phyloP scores from a whole-genome alignment of 2,797 vertebrate genomes.

The Pseudomugil tenellus region DNA sequence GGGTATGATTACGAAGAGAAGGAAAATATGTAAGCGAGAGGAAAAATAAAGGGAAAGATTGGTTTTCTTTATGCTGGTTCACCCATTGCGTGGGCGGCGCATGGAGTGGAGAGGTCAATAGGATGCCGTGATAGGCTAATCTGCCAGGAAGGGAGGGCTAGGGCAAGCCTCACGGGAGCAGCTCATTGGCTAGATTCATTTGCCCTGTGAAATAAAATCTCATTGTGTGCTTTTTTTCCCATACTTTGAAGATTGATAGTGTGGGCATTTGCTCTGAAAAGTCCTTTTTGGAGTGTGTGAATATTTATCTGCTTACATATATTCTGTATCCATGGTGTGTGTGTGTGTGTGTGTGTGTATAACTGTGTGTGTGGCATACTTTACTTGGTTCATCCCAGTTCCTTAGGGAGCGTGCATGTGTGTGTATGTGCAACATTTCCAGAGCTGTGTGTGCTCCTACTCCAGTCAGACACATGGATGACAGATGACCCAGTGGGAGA shows the following conservation, averaged over 20 bases:
- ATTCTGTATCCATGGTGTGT: conserved; percentile 25
- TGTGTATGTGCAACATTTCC: conserved; percentile 51
- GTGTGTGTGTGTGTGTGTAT: background rate
- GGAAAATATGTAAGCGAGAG: conserved; percentile 58
- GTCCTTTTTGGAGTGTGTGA: conserved; percentile 53
- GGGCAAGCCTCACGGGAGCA: conserved; percentile 69
- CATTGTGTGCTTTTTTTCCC: conserved; percentile 50
- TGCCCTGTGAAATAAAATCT: conserved; percentile 74
- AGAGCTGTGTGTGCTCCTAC: conserved; percentile 66
- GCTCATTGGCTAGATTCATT: conserved; percentile 74
- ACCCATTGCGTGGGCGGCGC: conserved; percentile 74
- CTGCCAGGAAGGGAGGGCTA: conserved; percentile 75
- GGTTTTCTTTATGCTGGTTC: conserved; percentile 69
- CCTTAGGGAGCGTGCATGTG: conserved; percentile 58
- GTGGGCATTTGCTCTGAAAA: conserved; percentile 60
- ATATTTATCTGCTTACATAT: conserved; percentile 67
- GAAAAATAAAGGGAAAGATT: conserved; percentile 51
- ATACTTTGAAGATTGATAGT: conserved; percentile 69
- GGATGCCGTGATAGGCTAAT: conserved; percentile 79
- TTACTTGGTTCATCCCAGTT: conserved; percentile 65
- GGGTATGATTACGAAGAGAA: conserved; percentile 61
- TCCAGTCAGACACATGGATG: conserved; percentile 80
- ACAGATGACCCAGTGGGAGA: conserved; percentile 82
- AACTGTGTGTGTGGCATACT: conserved; percentile 58
- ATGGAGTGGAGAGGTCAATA: conserved; percentile 73